Evolutionary conservation across 2,797 vertebrate genomes (phyloP), one percentile per base, ranked within the genome.

Genomic region (Holocentrus rufus): DNA sequence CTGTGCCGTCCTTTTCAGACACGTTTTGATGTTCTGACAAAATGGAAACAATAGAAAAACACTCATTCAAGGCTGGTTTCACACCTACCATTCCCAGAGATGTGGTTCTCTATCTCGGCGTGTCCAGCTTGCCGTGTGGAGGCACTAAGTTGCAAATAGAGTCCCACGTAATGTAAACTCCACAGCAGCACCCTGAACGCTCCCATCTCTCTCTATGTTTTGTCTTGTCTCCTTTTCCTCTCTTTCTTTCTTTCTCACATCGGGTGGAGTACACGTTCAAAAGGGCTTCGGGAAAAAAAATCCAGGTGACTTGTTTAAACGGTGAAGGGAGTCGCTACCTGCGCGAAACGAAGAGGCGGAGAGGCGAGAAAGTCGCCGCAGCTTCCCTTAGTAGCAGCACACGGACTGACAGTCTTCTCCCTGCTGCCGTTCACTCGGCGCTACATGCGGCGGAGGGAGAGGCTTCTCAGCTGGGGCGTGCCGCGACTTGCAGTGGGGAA

Each of bases 121-220:
- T 92, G 93, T 87, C 93, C 94, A 82, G 89, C 86, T 87, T 95
- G 93, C 62, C 93, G 93, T 61, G 95, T 88, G 90, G 93, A 90
- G 82, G 91, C 94, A 90, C 95, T 92, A 94, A 96, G 95, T 95
- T 96, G 96, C 86, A 96, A 89, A 94, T 94, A 97, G 93, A 97
- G 95, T 95, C 96, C 96, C 94, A 96, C 85, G 92, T 92, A 97
- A 90, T 96, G 96, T 88, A 96, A 94, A 92, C 91, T 93, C 94
- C 96, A 93, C 91, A 97, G 92, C 88, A 96, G 93, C 92, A 94
- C 84, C 79, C 93, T 91, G 86, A 97, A 94, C 93, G 94, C 94
- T 90, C 94, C 94, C 95, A 96, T 96, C 77, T 88, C 90, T 89
- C 85, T 89, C 85, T 70, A 77, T 44, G 42, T 50, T 79, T 71